Conservation (phyloP, 2,888 invertebrate genomes). For the Pasiphila rectangulata region DNA sequence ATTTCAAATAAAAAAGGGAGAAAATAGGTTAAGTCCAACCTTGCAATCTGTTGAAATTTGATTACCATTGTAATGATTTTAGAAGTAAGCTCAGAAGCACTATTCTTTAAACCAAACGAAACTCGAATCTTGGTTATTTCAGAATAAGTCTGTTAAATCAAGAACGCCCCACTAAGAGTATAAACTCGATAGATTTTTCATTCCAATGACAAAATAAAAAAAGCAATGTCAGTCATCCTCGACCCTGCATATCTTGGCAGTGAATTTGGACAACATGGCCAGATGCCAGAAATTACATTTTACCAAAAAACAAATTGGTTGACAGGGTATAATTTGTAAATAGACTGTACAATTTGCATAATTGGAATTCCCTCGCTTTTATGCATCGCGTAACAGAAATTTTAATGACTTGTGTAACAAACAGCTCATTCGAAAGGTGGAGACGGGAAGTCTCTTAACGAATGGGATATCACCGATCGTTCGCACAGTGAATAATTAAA, state of each 20-base stretch:
- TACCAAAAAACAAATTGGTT: slow-evolving; percentile 46
- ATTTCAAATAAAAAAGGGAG: background rate
- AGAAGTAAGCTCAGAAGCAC: background rate
- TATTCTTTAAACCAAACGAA: background rate
- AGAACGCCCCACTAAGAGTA: slow-evolving; percentile 4
- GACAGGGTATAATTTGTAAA: slow-evolving; percentile 42
- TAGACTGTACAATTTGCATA: slow-evolving; percentile 37
- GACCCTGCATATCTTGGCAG: slow-evolving; percentile 68
- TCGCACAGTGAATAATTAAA: slow-evolving; percentile 46
- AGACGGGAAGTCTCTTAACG: slow-evolving; percentile 1
- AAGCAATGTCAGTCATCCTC: slow-evolving; percentile 50
- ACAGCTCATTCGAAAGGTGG: slow-evolving; percentile 1
- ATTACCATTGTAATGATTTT: background rate
- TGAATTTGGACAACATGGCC: slow-evolving; percentile 69
- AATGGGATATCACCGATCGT: slow-evolving; percentile 12
- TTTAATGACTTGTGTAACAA: no score
- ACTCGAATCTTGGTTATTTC: background rate
- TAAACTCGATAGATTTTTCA: slow-evolving; percentile 20
- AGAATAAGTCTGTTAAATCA: background rate
- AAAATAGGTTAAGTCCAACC: no score
- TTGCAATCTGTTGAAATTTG: background rate
- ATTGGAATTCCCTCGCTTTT: slow-evolving; percentile 34
- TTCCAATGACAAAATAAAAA: slow-evolving; percentile 29
- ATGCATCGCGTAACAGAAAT: slow-evolving; percentile 29
- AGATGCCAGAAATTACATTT: slow-evolving; percentile 58